Base-by-base conservation (phyloP, 2,797 vertebrate species). In the Smutsia temminckii region DNA sequence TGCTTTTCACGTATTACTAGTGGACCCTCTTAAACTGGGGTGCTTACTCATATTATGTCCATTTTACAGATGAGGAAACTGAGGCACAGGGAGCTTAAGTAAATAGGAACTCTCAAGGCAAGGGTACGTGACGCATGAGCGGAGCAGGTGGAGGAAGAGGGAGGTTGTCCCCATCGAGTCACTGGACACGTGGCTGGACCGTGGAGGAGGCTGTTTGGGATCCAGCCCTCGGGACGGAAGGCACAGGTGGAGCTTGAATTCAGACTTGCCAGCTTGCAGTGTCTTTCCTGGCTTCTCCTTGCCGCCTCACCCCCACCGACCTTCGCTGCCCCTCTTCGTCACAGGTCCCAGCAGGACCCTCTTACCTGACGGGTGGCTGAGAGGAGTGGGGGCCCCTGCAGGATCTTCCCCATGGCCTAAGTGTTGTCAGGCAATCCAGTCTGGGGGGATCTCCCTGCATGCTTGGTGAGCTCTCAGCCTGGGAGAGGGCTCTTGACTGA, bases 281-380 rank as follows among this genome's bases (percentile, higher is more conserved):
- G 7, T 64, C 40, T 29, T 37, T 23, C 42, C 16, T 9, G 4
- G 5, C 42, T 53, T 37, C 13, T 25, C 9, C 0, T 4, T 13
- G n/a, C 23, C n/a, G 12, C 71, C 21, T 13, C 3, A 5, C 74
- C n/a, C 11, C 42, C 46, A 1, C 0, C 9, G 11, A 9, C 37
- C 51, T 3, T 11, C 34, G 23, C 8, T 13, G n/a, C n/a, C 29
- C 10, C 9, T 40, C 32, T 55, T 27, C 32, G 10, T 61, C 34
- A 0, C 25, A 9, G 11, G 37, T 42, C 40, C n/a, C 51, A 10
- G 16, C 14, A 57, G 71, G 14, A 88, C 37, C 12, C 4, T 12
- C 37, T n/a, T 25, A 9, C 68, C 16, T 11, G 6, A 5, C 27
- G 25, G 37, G 46, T 6, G 34, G 55, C 34, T 3, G 18, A 49